Percentiles rank a stretch among this genome's conserved stretches.
These are phyloP conservation scores for Diadophis punctatus DNA, from an alignment of 2,113 vertebrate genomes.

Conservation along the genomic window DNA sequence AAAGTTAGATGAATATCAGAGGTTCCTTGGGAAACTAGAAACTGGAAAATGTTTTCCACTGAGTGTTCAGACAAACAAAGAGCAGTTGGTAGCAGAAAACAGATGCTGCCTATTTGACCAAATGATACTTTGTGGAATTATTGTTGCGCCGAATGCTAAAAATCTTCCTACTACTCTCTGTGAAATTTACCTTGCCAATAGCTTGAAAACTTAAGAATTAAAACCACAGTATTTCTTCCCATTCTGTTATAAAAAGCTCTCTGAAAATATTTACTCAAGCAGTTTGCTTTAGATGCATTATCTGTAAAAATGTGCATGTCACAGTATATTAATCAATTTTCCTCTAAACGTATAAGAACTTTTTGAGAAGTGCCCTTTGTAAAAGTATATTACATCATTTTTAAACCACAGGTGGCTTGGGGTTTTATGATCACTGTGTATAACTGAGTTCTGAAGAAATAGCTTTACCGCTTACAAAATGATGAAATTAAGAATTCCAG, in stretches of 20 bases:
- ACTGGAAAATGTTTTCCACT: neutral
- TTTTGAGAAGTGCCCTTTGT: neutral
- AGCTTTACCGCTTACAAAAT: neutral
- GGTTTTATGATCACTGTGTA: neutral
- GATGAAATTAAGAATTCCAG: neutral
- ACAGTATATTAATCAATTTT: neutral
- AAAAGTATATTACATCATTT: neutral
- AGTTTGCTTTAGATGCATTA: neutral
- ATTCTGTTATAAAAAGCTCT: neutral
- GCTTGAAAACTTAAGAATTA: neutral
- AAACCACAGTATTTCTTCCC: neutral
- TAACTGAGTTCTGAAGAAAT: neutral
- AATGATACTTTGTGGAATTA: neutral
- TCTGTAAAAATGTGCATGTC: conserved; percentile 10
- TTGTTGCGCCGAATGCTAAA: neutral
- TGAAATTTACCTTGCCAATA: neutral
- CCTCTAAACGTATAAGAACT: neutral
- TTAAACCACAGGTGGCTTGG: neutral
- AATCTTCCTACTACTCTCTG: neutral
- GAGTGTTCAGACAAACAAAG: neutral
- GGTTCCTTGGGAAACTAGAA: neutral
- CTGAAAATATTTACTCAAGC: conserved; percentile 3
- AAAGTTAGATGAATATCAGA: neutral
- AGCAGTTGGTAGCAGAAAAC: neutral
- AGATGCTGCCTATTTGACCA: neutral